phyloP scores from a whole-genome alignment of 2,888 invertebrate species.

The Troides oblongomaculatus region DNA sequence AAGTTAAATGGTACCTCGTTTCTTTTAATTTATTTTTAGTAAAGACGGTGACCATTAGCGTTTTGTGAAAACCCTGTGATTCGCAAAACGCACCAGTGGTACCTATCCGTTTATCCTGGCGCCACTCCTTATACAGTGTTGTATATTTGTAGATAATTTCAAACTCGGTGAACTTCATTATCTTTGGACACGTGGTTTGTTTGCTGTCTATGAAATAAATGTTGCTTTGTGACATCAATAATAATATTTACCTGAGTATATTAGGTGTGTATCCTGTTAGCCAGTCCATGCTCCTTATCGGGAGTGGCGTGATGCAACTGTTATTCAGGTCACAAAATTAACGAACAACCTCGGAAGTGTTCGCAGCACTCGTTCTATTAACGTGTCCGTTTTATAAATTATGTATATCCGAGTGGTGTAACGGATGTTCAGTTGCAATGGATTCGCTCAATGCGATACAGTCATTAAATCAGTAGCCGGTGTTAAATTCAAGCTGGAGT shows the following conservation, averaged over 20 bases:
- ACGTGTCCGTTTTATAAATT: slow-evolving; percentile 28
- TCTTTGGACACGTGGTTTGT: too few species aligned
- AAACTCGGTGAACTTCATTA: too few species aligned
- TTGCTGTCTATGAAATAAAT: too few species aligned
- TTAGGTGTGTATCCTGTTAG: neutral
- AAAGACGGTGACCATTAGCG: too few species aligned
- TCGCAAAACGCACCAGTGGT: too few species aligned
- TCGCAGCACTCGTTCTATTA: slow-evolving; percentile 42
- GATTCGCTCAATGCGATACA: slow-evolving; percentile 5
- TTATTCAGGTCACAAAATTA: slow-evolving; percentile 52
- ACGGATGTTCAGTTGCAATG: slow-evolving; percentile 21
- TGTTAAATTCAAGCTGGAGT: neutral
- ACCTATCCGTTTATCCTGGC: too few species aligned
- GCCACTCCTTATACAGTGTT: too few species aligned
- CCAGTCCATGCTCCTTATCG: slow-evolving; percentile 32
- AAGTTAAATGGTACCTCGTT: too few species aligned
- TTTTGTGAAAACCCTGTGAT: too few species aligned
- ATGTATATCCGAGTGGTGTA: slow-evolving; percentile 20
- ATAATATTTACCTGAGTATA: neutral
- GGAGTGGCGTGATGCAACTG: slow-evolving; percentile 40
- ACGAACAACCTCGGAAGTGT: slow-evolving; percentile 38
- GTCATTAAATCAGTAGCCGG: slow-evolving; percentile 6
- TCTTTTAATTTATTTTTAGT: too few species aligned
- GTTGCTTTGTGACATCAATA: neutral
- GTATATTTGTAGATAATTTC: too few species aligned